Percentiles rank a stretch among this genome's conserved stretches.
phyloP scores from a whole-genome alignment of 35 echinoderm and acorn worm genomes.

The Patiria miniata region DNA sequence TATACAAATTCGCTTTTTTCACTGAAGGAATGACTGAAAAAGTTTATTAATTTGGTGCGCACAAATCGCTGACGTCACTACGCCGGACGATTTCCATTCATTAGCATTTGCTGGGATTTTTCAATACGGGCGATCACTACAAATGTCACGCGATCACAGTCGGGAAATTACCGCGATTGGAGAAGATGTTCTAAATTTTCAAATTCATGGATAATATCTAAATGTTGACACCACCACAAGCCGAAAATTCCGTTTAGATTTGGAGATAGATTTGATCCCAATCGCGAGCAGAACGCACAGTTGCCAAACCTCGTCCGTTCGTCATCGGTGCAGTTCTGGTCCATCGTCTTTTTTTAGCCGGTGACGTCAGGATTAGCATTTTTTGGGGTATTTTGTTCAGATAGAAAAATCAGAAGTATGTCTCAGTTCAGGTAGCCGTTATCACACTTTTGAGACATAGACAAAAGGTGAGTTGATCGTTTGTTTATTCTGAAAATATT shows the following conservation, averaged over 20 bases:
- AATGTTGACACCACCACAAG: not conserved
- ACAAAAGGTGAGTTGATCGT: no score
- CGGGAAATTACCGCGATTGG: not conserved
- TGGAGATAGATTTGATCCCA: not conserved
- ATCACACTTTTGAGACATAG: no score
- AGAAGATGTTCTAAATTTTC: not conserved
- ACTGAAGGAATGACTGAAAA: not conserved
- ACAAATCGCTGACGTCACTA: conserved; percentile 11
- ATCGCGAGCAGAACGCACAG: no score
- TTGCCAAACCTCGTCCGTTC: no score
- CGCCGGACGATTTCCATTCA: not conserved
- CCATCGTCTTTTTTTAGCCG: conserved; percentile 13
- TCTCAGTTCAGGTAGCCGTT: not conserved
- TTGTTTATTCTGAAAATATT: no score
- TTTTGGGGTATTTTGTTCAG: not conserved
- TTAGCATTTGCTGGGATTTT: conserved; percentile 24
- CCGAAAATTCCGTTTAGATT: not conserved
- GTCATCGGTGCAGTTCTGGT: not conserved
- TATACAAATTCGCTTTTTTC: no score
- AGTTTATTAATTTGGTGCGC: conserved; percentile 9
- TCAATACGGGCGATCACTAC: not conserved
- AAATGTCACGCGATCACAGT: not conserved
- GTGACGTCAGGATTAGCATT: conserved; percentile 3
- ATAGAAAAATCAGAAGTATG: conserved; percentile 9
- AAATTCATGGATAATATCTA: not conserved